Conservation (phyloP, 37 sponge, comb jelly and placozoan genomes). For the Halichondria panicea region DNA sequence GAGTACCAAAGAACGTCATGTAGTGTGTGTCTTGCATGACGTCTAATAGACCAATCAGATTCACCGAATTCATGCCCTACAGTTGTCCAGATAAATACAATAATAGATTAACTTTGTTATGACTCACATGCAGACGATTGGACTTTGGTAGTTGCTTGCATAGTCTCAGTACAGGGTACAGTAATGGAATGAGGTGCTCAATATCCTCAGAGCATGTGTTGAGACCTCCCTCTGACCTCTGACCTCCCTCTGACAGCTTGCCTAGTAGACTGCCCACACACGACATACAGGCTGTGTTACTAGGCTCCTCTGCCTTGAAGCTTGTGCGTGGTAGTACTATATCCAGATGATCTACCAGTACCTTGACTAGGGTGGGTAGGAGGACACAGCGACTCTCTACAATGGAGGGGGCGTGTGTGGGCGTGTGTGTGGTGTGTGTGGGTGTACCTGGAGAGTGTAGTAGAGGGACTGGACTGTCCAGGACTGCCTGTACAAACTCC, state of each 20-base stretch:
- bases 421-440: not conserved
- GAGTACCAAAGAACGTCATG: conserved; percentile 34
- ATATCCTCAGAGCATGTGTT: conserved; percentile 5
- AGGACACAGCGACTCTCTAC: not conserved
- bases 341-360: conserved; percentile 27
- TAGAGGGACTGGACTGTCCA: conserved; percentile 50
- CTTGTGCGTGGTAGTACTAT: conserved; percentile 13
- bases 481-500: conserved; percentile 31
- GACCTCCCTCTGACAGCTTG: not conserved
- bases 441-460: conserved; percentile 19
- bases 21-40: conserved; percentile 53
- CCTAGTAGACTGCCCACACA: conserved; percentile 32
- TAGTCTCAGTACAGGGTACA: conserved; percentile 38
- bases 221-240: not conserved
- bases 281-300: conserved; percentile 15
- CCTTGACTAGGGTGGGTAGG: conserved; percentile 37
- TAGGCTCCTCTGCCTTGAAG: conserved; percentile 15
- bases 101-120: no score
- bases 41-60: conserved; percentile 48
- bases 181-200: conserved; percentile 17
- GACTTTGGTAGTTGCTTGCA: conserved; percentile 9
- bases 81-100: no score
- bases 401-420: not conserved
- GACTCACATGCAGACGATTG: conserved; percentile 39
- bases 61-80: conserved; percentile 28